A percentile compares a stretch with the other conserved stretches of the same genome.
Conservation (phyloP, 2,888 invertebrate species). For the Acanthosepion lycidas region DNA sequence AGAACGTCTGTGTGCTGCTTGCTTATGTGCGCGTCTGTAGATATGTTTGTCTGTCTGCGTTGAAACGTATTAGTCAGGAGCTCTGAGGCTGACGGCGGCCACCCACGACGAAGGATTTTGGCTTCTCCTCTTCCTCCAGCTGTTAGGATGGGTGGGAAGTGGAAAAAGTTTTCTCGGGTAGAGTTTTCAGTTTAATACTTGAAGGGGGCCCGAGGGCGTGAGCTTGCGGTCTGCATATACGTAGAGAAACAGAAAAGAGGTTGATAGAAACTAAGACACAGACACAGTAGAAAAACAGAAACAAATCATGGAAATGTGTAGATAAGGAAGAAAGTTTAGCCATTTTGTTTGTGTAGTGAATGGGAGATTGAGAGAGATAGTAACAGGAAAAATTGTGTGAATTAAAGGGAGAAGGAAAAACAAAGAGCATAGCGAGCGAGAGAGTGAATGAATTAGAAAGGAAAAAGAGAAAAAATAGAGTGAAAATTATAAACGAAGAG, state of each 20-base stretch:
- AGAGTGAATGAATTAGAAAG: too few species aligned
- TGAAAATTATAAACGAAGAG: too few species aligned
- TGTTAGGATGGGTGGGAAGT: slow-evolving; percentile 8
- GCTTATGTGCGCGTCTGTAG: background rate
- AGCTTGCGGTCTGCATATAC: background rate
- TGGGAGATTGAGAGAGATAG: background rate
- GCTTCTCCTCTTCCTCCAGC: background rate
- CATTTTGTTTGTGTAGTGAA: slow-evolving; percentile 33
- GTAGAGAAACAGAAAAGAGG: background rate
- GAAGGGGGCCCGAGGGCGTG: slow-evolving; percentile 18
- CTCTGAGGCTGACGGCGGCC: slow-evolving; percentile 2
- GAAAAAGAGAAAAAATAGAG: too few species aligned
- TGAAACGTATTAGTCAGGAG: background rate
- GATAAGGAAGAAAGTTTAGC: background rate
- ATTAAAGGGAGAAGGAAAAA: too few species aligned
- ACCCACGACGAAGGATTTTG: slow-evolving; percentile 33
- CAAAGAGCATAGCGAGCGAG: too few species aligned
- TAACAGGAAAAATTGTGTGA: background rate
- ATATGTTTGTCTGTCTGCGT: background rate
- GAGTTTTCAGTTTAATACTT: slow-evolving; percentile 33
- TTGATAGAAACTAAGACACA: background rate
- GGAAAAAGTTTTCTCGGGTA: slow-evolving; percentile 17
- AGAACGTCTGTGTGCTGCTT: background rate
- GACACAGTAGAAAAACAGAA: background rate
- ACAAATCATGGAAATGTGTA: background rate